These are phyloP conservation scores for Microcebus ravelobensis DNA, from an alignment of 2,113 vertebrate genomes.

Conservation along the genomic window DNA sequence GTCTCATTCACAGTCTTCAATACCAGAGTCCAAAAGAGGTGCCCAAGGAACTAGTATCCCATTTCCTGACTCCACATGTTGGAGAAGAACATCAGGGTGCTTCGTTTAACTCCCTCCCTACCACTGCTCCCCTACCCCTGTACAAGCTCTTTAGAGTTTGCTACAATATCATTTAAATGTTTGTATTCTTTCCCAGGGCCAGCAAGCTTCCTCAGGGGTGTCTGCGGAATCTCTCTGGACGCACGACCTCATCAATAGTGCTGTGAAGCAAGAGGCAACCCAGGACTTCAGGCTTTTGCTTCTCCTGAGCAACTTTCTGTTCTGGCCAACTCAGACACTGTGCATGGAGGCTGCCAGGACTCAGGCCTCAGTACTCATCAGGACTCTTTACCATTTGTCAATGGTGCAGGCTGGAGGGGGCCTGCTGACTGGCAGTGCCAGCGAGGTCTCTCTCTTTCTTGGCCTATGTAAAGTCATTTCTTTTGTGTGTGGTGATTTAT, in stretches of 20 bases:
- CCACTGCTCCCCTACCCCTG: neutral
- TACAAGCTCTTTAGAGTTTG: neutral
- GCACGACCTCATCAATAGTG: neutral
- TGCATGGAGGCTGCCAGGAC: neutral
- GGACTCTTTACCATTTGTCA: neutral
- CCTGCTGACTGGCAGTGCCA: neutral
- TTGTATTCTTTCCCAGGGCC: neutral
- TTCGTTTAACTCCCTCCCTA: neutral
- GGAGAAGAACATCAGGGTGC: neutral
- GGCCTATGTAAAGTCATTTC: neutral
- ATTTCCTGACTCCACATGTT: neutral
- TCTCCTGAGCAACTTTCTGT: neutral
- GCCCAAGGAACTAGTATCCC: neutral
- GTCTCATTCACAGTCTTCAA: neutral
- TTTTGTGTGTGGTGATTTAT: neutral
- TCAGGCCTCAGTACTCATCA: neutral
- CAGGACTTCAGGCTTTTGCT: neutral
- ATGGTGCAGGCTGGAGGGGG: neutral
- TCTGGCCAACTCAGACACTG: accelerated
- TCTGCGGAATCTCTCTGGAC: neutral
- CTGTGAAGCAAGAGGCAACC: neutral
- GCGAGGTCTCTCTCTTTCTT: neutral
- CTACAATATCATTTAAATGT: neutral
- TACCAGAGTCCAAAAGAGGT: neutral
- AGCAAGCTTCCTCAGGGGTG: neutral